Evolutionary conservation across 2,113 vertebrate genomes (phyloP).

Genomic region (Otis tarda): DNA sequence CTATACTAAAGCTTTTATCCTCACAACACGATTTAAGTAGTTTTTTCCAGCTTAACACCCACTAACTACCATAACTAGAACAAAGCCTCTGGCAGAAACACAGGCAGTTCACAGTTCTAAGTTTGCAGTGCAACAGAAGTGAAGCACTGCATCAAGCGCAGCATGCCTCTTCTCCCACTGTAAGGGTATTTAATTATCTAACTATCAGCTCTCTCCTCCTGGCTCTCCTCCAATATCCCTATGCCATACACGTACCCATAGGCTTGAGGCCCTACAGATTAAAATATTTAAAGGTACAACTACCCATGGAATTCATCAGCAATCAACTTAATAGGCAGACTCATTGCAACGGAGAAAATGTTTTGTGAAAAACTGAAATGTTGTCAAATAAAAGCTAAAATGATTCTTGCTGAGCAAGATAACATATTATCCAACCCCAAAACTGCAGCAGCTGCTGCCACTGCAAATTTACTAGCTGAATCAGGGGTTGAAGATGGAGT

Average conservation of each 20-base stretch:
- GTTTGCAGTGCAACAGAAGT: not conserved
- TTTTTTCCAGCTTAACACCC: not conserved
- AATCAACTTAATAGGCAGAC: not conserved
- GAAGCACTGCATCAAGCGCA: not conserved
- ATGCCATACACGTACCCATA: rapidly evolving
- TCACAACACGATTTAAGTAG: not conserved
- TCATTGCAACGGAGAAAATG: not conserved
- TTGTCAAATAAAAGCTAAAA: not conserved
- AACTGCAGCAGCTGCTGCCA: not conserved
- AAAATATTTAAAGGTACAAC: not conserved
- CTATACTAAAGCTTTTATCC: not conserved
- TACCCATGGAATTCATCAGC: not conserved
- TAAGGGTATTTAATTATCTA: not conserved
- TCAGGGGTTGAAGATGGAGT: not conserved
- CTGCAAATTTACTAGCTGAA: not conserved
- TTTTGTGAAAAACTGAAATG: not conserved
- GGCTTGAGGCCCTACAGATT: not conserved
- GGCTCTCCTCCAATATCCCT: not conserved
- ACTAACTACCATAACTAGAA: not conserved
- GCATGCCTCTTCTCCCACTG: no score
- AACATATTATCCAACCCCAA: not conserved
- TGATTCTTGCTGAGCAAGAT: not conserved
- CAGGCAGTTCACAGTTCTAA: no score
- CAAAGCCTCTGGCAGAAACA: not conserved
- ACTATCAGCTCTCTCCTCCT: not conserved